Conservation (phyloP, 2,797 vertebrate genomes). For the Furcifer pardalis region DNA sequence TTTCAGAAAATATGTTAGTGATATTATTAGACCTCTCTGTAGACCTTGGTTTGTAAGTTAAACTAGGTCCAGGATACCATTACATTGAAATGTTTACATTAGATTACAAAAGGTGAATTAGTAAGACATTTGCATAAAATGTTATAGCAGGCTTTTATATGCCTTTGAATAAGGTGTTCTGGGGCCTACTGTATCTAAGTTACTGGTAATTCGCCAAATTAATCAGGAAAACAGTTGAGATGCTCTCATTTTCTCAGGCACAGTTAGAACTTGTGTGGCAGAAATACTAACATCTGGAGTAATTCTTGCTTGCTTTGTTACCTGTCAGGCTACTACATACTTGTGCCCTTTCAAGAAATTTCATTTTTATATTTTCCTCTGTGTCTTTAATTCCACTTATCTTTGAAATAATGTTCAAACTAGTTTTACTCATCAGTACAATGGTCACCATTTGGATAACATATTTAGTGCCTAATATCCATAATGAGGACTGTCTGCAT, state of each 20-base stretch:
- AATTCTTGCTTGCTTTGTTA: neutral
- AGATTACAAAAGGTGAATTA: neutral
- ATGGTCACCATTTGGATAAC: neutral
- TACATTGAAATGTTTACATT: neutral
- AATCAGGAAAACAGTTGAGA: neutral
- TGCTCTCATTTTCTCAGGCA: neutral
- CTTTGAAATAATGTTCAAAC: neutral
- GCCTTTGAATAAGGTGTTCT: neutral
- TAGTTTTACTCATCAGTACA: neutral
- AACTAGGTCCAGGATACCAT: no score
- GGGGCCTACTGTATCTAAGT: neutral
- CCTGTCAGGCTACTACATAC: neutral
- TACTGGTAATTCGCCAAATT: neutral
- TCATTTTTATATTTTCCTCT: neutral
- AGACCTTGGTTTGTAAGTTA: neutral
- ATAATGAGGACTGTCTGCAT: neutral
- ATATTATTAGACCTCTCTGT: neutral
- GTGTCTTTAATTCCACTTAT: slow-evolving; percentile 19
- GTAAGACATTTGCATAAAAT: neutral
- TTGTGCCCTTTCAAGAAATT: neutral
- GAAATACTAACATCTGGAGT: neutral
- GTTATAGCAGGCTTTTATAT: neutral
- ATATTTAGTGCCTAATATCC: neutral
- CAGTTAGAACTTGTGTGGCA: neutral
- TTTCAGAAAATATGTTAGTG: neutral